Conservation (phyloP, 2,113 vertebrate species). For the Macroglossus sobrinus region DNA sequence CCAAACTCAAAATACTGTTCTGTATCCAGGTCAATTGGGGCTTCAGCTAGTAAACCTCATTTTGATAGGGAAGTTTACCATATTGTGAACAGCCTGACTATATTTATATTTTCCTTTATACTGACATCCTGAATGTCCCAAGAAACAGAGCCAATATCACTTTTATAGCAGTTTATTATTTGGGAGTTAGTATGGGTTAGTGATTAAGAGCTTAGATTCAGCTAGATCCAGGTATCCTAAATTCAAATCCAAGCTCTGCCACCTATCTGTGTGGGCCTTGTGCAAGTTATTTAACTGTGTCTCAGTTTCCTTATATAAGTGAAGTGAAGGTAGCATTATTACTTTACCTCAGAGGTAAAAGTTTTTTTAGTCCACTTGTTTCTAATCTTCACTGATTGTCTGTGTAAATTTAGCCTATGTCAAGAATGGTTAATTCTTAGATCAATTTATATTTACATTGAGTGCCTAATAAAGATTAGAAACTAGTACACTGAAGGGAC, state of each 20-base stretch:
- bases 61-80: neutral
- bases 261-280: neutral
- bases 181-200: neutral
- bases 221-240: neutral
- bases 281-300: neutral
- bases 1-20: neutral
- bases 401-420: conserved; percentile 3
- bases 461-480: neutral
- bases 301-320: neutral
- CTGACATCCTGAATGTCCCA: neutral
- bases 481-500: neutral
- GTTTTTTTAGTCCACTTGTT: neutral
- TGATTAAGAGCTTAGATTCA: neutral
- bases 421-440: conserved; percentile 5
- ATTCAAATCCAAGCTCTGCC: neutral
- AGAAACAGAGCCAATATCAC: neutral
- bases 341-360: neutral
- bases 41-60: neutral
- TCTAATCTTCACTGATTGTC: neutral
- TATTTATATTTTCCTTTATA: neutral
- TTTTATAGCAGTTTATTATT: conserved; percentile 22
- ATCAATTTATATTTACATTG: neutral
- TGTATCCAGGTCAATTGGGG: neutral
- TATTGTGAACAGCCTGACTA: neutral
- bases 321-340: neutral